Base-by-base conservation (phyloP, 2,113 vertebrate genomes). In the Strigops habroptila region DNA sequence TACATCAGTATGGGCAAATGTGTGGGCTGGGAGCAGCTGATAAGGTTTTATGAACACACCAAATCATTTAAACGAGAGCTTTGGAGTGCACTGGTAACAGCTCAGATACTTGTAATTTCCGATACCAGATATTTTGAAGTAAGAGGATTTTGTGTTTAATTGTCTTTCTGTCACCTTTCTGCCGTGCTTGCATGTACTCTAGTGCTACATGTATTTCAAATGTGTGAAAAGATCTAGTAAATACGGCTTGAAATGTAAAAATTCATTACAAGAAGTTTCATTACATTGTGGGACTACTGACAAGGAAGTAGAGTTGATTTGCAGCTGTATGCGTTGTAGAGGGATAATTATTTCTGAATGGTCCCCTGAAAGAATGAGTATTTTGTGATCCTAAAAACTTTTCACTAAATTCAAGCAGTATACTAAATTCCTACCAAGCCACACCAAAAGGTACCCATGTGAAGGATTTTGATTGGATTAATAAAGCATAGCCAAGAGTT, bases 291-390 rank as follows among this genome's bases (percentile, higher is more conserved):
- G 49, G 52, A 57, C 86, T 90, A 81, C 84, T 85, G 78, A 33
- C 48, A 82, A 97, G 69, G 68, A 86, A 88, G 35, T 80, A 57
- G 51, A 41, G 53, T 49, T 98, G 97, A 98, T 71, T 98, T 98
- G 96, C 96, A 97, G 96, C 90, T 84, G 33, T 95, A 92, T 70
- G 68, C 97, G 93, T 70, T 62, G 7, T 48, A 77, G 37, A 60
- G 31, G 68, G 57, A 62, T 53, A 87, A 91, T 68, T 82, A 5
- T 83, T 93, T 77, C 59, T 77, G 71, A 94, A 82, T 6, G 31
- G 16, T 74, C 46, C 49, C 80, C 52, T 64, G 35, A 82, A 93
- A 95, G 43, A 93, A 39, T 35, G 86, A 89, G 18, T 88, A 31
- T 67, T 83, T 88, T 82, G 13, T 76, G 60, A 73, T 79, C 37